Conservation (phyloP, 2,113 vertebrate genomes). For the Bothrops jararaca region DNA sequence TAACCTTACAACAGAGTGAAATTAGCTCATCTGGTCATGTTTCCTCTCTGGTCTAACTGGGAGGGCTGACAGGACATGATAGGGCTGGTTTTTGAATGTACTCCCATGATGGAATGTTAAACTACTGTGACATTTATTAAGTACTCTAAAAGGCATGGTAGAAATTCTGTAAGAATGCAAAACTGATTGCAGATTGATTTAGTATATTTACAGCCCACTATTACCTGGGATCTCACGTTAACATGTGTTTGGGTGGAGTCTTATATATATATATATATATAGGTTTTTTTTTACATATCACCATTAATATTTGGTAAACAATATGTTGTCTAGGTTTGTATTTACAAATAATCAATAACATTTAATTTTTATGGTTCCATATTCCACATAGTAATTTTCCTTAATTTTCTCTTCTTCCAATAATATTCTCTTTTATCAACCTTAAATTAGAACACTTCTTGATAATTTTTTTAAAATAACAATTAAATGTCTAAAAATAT, state of each 20-base stretch:
- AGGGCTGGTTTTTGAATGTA: background rate
- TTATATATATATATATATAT: too few species aligned
- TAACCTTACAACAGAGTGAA: background rate
- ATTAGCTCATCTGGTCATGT: background rate
- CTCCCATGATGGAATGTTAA: background rate
- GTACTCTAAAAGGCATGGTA: background rate
- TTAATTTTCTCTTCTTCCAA: too few species aligned
- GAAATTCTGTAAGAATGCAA: background rate
- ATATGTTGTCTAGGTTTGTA: too few species aligned
- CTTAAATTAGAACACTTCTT: too few species aligned
- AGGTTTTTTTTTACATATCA: too few species aligned
- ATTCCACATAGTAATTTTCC: too few species aligned
- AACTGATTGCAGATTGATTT: background rate
- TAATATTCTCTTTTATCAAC: too few species aligned
- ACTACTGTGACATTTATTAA: background rate
- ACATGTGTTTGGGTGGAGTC: background rate
- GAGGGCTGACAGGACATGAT: background rate
- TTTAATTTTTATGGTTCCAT: too few species aligned
- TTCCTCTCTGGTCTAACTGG: background rate
- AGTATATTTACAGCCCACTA: background rate
- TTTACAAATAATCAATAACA: too few species aligned
- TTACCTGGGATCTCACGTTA: background rate
- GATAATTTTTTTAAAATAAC: too few species aligned
- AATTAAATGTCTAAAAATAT: too few species aligned
- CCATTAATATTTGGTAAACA: too few species aligned